phyloP scores from a whole-genome alignment of 2,113 vertebrate genomes.

The Rhea pennata region DNA sequence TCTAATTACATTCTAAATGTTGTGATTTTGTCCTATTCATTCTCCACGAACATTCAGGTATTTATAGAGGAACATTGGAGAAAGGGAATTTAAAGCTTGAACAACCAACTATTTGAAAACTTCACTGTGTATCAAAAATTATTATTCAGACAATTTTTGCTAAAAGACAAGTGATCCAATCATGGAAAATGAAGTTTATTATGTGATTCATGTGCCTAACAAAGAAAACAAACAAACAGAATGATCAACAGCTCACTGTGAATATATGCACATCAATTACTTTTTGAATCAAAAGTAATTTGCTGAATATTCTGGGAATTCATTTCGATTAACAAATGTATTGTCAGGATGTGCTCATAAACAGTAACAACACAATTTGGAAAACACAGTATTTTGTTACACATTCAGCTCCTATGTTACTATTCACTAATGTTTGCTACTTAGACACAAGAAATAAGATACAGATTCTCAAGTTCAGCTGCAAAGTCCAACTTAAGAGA shows the following conservation, averaged over 20 bases:
- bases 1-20: neutral
- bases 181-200: neutral
- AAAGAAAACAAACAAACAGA: neutral
- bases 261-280: rapidly evolving
- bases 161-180: neutral
- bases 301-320: neutral
- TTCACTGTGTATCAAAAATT: neutral
- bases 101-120: neutral
- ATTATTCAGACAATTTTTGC: neutral
- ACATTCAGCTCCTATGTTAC: neutral
- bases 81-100: neutral
- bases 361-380: neutral
- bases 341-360: neutral
- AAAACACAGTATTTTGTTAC: neutral
- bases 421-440: neutral
- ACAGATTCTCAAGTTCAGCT: conserved; percentile 46
- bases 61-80: neutral
- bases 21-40: neutral
- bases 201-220: neutral
- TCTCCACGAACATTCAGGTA: neutral
- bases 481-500: conserved; percentile 14
- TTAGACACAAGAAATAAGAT: neutral
- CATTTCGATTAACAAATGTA: neutral
- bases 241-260: neutral
- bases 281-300: rapidly evolving